Base-by-base conservation (phyloP, 2,888 invertebrate genomes). In the Hololepta plana region DNA sequence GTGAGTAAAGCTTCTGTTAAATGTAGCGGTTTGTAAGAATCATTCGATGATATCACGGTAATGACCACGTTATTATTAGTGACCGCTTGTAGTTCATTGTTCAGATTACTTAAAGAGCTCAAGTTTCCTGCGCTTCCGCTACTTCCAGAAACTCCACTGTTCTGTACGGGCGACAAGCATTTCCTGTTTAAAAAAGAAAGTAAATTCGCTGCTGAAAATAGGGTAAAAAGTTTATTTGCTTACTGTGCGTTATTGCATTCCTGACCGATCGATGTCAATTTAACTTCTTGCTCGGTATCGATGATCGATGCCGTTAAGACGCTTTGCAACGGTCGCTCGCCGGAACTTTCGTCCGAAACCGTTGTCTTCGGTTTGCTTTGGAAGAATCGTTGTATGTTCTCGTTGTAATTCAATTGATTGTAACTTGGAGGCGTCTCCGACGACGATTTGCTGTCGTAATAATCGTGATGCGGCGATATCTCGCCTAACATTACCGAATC, bases 401-500 rank as follows among this genome's bases (percentile, higher is more conserved):
- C 82, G 41, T 77, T 79, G 47, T 79, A 85, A 52, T 84, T 88
- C 4, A 85, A 60, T 46, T 81, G 82, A 43, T 71, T 79, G 57
- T 87, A 87, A 44, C 79, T 84, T 4, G 80, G 70, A 1, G 74
- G 76, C 1, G 81, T 79, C 42, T 74, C 80, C 0, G 72, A 70
- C 13, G 80, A 79, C 7, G 77, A 74, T 50, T 77, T 79, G 51
- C 77, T 74, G 41, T 77, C 77, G 40, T 64, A 71, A 47, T 72
- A 71, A 28, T 81, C 81, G 41, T 80, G 79, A 47, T 82, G 80
- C 0, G 82, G 82, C 1, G 82, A 84, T 39, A 84, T 80, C 44
- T 75, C 79, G 4, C 82, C 81, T 7, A 84, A 57, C 72, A 84
- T 79, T 12, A 76, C 74, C 1, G 79, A 81, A 47, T 75, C 80